phyloP scores from a whole-genome alignment of 2,113 vertebrate species.

The Aegithalos caudatus region DNA sequence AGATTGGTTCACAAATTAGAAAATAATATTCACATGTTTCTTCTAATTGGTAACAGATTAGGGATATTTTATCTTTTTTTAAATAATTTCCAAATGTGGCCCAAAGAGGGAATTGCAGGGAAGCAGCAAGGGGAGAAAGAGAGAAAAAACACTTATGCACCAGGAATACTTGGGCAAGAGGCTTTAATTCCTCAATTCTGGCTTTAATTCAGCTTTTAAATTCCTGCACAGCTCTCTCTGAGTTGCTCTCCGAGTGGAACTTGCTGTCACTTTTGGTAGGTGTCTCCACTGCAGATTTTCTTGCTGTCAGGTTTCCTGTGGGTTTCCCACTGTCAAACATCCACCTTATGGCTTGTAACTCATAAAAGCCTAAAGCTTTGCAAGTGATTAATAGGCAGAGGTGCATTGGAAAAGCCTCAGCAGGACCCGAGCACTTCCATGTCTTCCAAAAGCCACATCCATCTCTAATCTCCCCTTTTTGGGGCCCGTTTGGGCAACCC shows the following conservation, averaged over 20 bases:
- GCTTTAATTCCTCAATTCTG: neutral
- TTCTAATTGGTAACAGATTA: slow-evolving; percentile 79
- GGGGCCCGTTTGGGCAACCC: neutral
- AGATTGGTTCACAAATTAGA: slow-evolving; percentile 77
- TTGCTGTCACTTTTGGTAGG: slow-evolving; percentile 16
- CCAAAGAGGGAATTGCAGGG: neutral
- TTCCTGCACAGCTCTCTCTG: neutral
- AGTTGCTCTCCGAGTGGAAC: neutral
- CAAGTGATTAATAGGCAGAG: neutral
- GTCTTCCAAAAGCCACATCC: neutral
- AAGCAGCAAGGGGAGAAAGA: neutral
- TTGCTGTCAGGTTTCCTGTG: slow-evolving; percentile 13
- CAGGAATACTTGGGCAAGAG: neutral
- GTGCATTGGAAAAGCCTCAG: neutral
- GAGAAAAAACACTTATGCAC: neutral
- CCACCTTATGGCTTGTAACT: slow-evolving; percentile 20
- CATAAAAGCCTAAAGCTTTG: neutral
- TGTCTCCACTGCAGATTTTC: neutral
- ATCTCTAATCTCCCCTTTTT: neutral
- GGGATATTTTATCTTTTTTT: slow-evolving; percentile 64
- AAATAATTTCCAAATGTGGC: slow-evolving; percentile 78
- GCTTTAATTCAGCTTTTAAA: neutral
- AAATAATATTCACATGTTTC: slow-evolving; percentile 78
- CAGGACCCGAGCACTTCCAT: neutral
- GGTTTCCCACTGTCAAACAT: neutral